A percentile compares a stretch with the other conserved stretches of the same genome.
Evolutionary conservation across 2,113 vertebrate genomes (phyloP).

Genomic region (Collichthys lucidus): DNA sequence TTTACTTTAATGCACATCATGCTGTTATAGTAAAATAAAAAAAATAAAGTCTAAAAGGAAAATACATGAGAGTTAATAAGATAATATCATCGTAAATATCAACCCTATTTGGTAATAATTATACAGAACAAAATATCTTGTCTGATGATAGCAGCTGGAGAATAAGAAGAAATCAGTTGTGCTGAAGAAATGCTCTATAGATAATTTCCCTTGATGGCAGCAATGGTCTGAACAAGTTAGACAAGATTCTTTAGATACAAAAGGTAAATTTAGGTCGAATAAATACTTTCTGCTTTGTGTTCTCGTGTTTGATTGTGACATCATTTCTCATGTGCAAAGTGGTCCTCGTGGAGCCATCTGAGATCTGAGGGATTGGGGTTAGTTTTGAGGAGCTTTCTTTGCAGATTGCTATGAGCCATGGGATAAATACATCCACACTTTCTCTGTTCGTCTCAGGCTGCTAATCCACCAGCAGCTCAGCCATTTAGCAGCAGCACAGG

Average conservation of each 20-base stretch:
- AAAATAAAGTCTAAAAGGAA: too few species aligned
- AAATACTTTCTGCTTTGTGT: neutral
- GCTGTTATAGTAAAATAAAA: too few species aligned
- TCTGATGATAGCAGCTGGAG: too few species aligned
- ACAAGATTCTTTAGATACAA: neutral
- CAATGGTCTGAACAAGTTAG: too few species aligned
- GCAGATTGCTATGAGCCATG: constrained; percentile 63
- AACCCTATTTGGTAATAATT: too few species aligned
- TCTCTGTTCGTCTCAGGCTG: constrained; percentile 48
- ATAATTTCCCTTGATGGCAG: too few species aligned
- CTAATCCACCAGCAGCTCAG: constrained; percentile 74
- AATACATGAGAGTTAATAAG: too few species aligned
- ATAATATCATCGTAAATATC: too few species aligned
- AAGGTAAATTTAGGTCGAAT: neutral
- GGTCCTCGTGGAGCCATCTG: constrained; percentile 29
- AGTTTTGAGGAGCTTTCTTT: constrained; percentile 60
- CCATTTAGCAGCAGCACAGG: constrained; percentile 72
- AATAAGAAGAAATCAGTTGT: too few species aligned
- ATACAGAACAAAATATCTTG: too few species aligned
- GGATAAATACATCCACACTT: constrained; percentile 69
- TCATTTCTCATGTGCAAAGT: neutral
- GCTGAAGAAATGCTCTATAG: too few species aligned
- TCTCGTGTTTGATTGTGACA: neutral
- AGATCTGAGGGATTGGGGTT: constrained; percentile 59
- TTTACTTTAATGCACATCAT: too few species aligned